Percentiles rank a stretch among this genome's conserved stretches.
Conservation (phyloP, 2,888 invertebrate species). For the Brassicogethes aeneus region DNA sequence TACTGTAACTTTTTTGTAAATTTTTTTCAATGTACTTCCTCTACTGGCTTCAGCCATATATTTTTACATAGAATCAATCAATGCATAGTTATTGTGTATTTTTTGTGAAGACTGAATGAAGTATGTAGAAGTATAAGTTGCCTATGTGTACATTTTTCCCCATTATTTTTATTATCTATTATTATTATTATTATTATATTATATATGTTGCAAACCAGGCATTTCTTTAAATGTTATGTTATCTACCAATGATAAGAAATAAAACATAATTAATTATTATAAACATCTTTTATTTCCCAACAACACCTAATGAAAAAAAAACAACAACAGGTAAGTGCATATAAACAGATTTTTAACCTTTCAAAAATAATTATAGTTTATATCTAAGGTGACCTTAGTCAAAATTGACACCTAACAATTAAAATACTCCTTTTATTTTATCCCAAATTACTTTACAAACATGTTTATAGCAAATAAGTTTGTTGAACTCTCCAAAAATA, state of each 20-base stretch:
- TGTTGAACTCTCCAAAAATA: too few relatives aligned
- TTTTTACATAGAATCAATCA: slow-evolving; percentile 16
- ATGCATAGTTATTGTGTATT: slow-evolving; percentile 28
- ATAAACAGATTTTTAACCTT: too few relatives aligned
- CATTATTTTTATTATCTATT: neutral
- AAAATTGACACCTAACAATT: too few relatives aligned
- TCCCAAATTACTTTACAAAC: too few relatives aligned
- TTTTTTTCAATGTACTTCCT: slow-evolving; percentile 8
- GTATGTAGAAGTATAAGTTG: slow-evolving; percentile 20
- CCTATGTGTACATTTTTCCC: slow-evolving; percentile 13
- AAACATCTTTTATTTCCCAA: slow-evolving; percentile 16
- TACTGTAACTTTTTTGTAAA: slow-evolving; percentile 1
- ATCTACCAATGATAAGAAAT: slow-evolving; percentile 30
- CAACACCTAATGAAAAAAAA: slow-evolving; percentile 3
- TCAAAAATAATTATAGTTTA: too few relatives aligned
- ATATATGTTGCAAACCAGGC: neutral
- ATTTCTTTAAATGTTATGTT: slow-evolving; percentile 27
- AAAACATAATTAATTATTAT: slow-evolving; percentile 32
- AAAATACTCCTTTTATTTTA: too few relatives aligned
- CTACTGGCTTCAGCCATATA: slow-evolving; percentile 4
- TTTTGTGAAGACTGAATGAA: slow-evolving; percentile 37
- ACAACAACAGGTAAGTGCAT: too few relatives aligned
- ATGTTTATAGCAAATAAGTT: too few relatives aligned
- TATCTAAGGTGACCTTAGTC: too few relatives aligned
- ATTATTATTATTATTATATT: slow-evolving; percentile 5